Evolutionary conservation across 2,888 invertebrate species (phyloP).

Genomic region (Dexiosoma caninum): DNA sequence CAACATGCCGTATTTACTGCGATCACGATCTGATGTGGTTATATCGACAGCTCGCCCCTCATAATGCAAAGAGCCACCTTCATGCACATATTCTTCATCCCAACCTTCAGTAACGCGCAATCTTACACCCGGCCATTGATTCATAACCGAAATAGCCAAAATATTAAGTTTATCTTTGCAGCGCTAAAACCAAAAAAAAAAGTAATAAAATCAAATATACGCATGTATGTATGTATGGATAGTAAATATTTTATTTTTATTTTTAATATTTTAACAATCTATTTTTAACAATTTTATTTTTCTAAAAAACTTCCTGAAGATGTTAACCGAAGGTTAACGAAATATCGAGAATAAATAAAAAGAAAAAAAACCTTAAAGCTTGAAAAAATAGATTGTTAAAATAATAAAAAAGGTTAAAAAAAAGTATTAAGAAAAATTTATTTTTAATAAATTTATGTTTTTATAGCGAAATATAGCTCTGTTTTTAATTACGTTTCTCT

Average conservation of each 20-base stretch:
- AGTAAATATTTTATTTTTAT: no score
- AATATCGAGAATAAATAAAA: no score
- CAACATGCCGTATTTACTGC: constrained; percentile 96
- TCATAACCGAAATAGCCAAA: constrained; percentile 96
- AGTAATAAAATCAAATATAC: background rate
- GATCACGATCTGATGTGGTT: constrained; percentile 94
- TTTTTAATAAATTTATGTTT: background rate
- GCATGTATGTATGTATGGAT: no score
- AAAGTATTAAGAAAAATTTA: background rate
- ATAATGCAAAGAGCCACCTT: constrained; percentile 92
- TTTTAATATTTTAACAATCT: no score
- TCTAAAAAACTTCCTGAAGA: no score
- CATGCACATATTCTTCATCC: constrained; percentile 90
- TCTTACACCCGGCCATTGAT: constrained; percentile 97
- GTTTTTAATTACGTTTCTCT: background rate
- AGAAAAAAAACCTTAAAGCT: no score
- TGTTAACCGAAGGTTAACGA: no score
- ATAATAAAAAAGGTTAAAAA: background rate
- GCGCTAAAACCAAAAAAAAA: constrained; percentile 82
- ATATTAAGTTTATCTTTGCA: constrained; percentile 97
- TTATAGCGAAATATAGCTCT: background rate
- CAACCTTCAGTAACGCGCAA: constrained; percentile 96
- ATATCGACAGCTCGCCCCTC: constrained; percentile 98
- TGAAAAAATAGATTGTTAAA: no score
- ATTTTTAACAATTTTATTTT: no score